A percentile compares a stretch with the other conserved stretches of the same genome.
These are phyloP conservation scores for Homarus americanus DNA, from an alignment of 1,140 invertebrate genomes.

Conservation along the genomic window DNA sequence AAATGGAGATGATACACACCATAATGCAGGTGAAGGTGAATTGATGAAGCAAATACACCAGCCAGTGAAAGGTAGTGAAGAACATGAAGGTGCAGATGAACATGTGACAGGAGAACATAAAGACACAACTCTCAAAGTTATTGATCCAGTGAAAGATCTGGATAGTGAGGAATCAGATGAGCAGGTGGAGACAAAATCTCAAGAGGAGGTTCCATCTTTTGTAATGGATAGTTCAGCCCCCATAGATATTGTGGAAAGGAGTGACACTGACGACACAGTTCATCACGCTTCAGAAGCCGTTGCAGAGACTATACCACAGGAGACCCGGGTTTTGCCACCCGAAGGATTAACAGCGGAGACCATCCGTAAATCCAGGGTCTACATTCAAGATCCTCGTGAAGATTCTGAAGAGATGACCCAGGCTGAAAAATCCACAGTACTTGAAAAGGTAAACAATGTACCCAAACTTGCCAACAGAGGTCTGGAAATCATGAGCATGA, in stretches of 20 bases:
- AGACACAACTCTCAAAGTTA: neutral
- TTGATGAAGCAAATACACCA: neutral
- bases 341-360: conserved; percentile 2
- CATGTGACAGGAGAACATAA: no score
- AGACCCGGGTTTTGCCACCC: neutral
- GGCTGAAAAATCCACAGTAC: neutral
- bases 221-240: conserved; percentile 24
- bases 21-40: no score
- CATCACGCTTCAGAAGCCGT: conserved; percentile 12
- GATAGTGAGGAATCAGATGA: neutral
- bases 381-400: conserved; percentile 12
- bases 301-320: neutral
- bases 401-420: neutral
- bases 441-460: neutral
- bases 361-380: conserved; percentile 45
- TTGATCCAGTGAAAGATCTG: neutral
- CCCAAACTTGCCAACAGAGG: conserved; percentile 11
- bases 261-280: neutral
- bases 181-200: neutral
- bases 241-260: conserved; percentile 35
- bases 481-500: conserved; percentile 60
- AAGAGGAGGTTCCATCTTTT: conserved; percentile 28
- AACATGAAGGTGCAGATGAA: no score
- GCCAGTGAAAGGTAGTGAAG: no score
- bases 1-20: neutral